Evolutionary conservation across 2,888 invertebrate genomes (phyloP).

Genomic region (Ecliptopera silaceata): DNA sequence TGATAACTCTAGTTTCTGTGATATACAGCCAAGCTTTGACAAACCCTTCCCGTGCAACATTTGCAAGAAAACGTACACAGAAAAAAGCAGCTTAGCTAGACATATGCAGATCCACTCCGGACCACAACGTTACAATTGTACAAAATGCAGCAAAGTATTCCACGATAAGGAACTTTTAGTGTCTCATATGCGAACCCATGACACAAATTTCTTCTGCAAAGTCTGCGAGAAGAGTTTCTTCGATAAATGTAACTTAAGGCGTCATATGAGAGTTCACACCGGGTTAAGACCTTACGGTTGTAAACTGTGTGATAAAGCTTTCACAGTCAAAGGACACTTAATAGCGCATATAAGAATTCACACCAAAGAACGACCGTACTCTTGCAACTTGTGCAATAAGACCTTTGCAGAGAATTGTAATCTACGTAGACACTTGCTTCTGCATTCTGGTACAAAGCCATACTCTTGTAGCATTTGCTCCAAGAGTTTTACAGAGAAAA

Average conservation of each 20-base stretch:
- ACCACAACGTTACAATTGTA: not conserved
- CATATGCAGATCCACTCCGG: not conserved
- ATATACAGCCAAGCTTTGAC: no score
- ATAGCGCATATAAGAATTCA: not conserved
- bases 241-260: not conserved
- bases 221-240: not conserved
- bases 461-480: not conserved
- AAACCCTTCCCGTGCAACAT: not conserved
- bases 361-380: not conserved
- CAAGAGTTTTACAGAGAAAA: not conserved
- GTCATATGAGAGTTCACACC: not conserved
- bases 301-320: not conserved
- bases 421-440: not conserved
- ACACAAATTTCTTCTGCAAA: not conserved
- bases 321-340: not conserved
- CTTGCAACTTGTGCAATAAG: not conserved
- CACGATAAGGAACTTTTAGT: not conserved
- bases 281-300: not conserved
- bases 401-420: not conserved
- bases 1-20: no score
- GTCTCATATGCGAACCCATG: not conserved
- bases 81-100: not conserved
- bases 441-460: not conserved
- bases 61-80: not conserved
- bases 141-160: not conserved